Evolutionary conservation across 1,140 invertebrate genomes (phyloP).

Genomic region (Drosophila navojoa): DNA sequence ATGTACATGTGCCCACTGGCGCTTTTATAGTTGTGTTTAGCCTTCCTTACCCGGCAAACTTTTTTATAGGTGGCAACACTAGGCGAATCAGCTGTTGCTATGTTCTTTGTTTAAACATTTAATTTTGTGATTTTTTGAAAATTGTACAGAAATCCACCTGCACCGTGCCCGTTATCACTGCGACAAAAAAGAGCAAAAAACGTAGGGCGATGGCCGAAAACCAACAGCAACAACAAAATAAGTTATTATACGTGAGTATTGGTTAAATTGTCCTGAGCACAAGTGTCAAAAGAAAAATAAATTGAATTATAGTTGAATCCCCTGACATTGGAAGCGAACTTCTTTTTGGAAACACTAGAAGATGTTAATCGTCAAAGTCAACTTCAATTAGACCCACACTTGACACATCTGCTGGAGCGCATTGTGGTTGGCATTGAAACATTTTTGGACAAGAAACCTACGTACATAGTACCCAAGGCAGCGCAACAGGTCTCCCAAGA

Average conservation of each 20-base stretch:
- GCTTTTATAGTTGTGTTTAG: constrained; percentile 8
- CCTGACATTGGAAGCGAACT: constrained; percentile 66
- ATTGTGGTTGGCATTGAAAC: constrained; percentile 66
- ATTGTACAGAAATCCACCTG: constrained; percentile 19
- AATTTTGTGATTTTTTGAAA: constrained; percentile 14
- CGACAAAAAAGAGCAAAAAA: constrained; percentile 50
- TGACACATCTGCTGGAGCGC: constrained; percentile 55
- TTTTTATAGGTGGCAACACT: constrained; percentile 48
- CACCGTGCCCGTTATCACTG: not conserved
- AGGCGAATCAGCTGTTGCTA: constrained; percentile 49
- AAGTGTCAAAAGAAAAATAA: not conserved
- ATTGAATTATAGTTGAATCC: constrained; percentile 62
- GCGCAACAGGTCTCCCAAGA: constrained; percentile 12
- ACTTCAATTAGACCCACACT: constrained; percentile 58
- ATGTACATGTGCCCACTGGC: constrained; percentile 13
- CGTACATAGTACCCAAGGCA: constrained; percentile 45
- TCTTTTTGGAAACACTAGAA: constrained; percentile 63
- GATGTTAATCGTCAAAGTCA: constrained; percentile 27
- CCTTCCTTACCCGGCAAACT: constrained; percentile 21
- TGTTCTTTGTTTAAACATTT: constrained; percentile 26
- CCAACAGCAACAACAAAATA: constrained; percentile 21
- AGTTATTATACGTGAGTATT: constrained; percentile 58
- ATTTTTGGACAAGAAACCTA: constrained; percentile 62
- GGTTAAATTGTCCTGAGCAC: not conserved
- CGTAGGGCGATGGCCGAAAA: constrained; percentile 53